Base-by-base conservation (phyloP, 1,140 invertebrate species). In the Physella acuta region DNA sequence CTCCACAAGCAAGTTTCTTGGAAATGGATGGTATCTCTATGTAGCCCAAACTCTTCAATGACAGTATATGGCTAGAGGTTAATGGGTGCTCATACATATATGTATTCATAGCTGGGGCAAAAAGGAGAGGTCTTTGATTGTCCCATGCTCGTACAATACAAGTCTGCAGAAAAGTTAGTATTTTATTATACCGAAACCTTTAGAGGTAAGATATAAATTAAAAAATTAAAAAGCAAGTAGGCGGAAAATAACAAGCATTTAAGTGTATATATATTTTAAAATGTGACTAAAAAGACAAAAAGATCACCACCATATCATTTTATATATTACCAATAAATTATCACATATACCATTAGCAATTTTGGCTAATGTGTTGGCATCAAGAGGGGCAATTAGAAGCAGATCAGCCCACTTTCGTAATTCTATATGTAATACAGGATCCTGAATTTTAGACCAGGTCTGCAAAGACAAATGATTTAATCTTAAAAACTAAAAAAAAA, bases 41-140 rank as follows among this genome's bases (percentile, higher is more conserved):
- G 82, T 95, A 95, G 11, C 94, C 94, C 90, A 93, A 94, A 28
- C 73, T 65, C 56, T 81, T 90, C 3, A 99, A 86, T 70, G 87
- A 88, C 0, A 87, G 78, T 56, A 98, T 89, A 78, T 99, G 92
- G 62, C 87, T 87, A 2, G 86, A 81, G 3, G 97, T 99, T 16
- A 98, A 82, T 0, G 97, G 97, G 86, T 99, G 97, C 69, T 96
- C 88, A 91, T 94, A 99, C 87, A 88, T 88, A 74, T 90, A 89
- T 0, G 95, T 98, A 81, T 99, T 99, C 98, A 99, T 99, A 1
- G 97, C 96, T 0, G 97, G 97, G 79, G 95, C 97, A 86, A 98
- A 97, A 11, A 98, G 77, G 2, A 98, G 81, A 0, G 95, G 94
- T 49, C 79, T 75, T 3, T 82, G 73, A 14, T 91, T 76, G 78